Conservation (phyloP, 2,888 invertebrate species). For the Phengaris arion region DNA sequence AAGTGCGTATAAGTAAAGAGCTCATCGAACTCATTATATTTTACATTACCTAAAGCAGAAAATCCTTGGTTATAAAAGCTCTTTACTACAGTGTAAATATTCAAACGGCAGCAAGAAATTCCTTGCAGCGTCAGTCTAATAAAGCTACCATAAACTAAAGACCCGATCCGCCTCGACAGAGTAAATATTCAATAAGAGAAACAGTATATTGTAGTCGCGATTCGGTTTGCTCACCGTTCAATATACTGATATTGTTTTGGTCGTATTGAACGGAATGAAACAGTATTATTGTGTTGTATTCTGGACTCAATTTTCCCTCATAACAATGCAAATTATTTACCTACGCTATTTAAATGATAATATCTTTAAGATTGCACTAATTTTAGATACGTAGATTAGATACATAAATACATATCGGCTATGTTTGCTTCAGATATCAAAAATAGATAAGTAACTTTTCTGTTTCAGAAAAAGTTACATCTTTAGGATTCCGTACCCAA, state of each 20-base stretch:
- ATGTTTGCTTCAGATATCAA: too few species aligned
- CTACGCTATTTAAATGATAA: background rate
- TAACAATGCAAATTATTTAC: conserved; percentile 33
- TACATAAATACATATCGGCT: too few species aligned
- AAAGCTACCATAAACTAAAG: conserved; percentile 44
- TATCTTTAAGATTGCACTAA: background rate
- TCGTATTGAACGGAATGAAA: conserved; percentile 53
- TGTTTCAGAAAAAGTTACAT: too few species aligned
- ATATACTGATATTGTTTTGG: conserved; percentile 66
- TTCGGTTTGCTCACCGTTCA: conserved; percentile 64
- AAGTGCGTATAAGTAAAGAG: too few species aligned
- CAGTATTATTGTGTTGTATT: conserved; percentile 36
- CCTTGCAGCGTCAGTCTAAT: conserved; percentile 37
- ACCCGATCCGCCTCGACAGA: conserved; percentile 45
- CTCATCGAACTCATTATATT: too few species aligned
- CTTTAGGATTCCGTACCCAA: too few species aligned
- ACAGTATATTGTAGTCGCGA: conserved; percentile 55
- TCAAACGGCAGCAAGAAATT: background rate
- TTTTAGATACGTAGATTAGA: background rate
- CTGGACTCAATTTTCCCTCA: conserved; percentile 31
- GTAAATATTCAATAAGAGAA: conserved; percentile 68
- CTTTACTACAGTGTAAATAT: background rate
- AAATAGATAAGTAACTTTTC: too few species aligned
- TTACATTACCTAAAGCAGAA: too few species aligned
- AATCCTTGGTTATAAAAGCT: too few species aligned